Percentiles rank a stretch among this genome's conserved stretches.
phyloP scores from a whole-genome alignment of 2,113 vertebrate genomes.

The Callithrix jacchus region DNA sequence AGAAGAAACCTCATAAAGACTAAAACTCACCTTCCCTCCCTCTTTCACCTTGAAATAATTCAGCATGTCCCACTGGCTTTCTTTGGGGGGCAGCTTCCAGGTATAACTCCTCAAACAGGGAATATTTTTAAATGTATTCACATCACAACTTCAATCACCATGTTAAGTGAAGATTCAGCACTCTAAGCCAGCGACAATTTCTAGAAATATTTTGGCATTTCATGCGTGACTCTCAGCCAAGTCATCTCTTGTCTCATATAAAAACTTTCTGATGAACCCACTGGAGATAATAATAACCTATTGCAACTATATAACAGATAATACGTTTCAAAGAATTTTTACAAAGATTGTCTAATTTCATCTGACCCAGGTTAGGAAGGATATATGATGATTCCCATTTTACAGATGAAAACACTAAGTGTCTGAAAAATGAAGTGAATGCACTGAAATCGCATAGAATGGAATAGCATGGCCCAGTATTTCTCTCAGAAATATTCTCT shows the following conservation, averaged over 20 bases:
- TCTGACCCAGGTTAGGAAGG: not conserved
- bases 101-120: not conserved
- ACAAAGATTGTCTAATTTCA: not conserved
- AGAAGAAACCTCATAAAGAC: not conserved
- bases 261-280: not conserved
- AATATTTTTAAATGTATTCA: not conserved
- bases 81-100: not conserved
- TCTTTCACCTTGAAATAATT: not conserved
- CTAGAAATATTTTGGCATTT: slow-evolving; percentile 34
- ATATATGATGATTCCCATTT: not conserved
- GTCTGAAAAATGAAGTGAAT: not conserved
- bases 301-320: not conserved
- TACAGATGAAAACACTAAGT: not conserved
- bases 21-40: not conserved
- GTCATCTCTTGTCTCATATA: not conserved
- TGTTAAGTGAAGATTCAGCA: not conserved
- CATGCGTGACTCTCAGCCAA: not conserved
- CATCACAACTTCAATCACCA: not conserved
- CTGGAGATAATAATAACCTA: not conserved
- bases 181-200: not conserved
- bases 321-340: not conserved
- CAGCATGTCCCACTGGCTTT: not conserved
- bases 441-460: not conserved
- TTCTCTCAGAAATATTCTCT: not conserved
- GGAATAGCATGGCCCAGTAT: accelerated